Conservation (phyloP, 2,113 vertebrate genomes). For the Euleptes europaea region DNA sequence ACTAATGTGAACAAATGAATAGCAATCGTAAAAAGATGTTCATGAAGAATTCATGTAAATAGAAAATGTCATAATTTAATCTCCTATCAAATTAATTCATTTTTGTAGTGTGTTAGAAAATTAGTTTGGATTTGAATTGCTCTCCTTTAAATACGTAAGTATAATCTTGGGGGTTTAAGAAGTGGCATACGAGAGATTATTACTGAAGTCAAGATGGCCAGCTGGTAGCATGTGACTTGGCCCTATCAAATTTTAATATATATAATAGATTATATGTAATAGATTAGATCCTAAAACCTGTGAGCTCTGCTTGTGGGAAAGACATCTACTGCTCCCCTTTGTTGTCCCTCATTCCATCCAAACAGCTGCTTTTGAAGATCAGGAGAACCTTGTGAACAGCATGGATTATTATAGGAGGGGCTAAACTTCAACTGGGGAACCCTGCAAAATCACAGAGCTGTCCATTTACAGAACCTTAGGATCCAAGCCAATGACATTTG, state of each 20-base stretch:
- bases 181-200: background rate
- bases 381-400: background rate
- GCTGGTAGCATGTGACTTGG: background rate
- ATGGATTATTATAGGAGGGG: background rate
- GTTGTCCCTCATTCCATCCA: too few relatives aligned
- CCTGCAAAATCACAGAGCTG: too few relatives aligned
- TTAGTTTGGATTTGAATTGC: background rate
- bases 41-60: background rate
- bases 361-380: too few relatives aligned
- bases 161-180: background rate
- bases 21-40: background rate
- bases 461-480: too few relatives aligned
- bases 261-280: too few relatives aligned
- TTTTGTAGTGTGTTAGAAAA: background rate
- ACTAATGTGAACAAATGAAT: background rate
- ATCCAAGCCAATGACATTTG: too few relatives aligned
- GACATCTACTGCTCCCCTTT: too few relatives aligned
- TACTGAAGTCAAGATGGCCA: background rate
- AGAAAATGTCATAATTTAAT: background rate
- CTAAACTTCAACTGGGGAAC: too few relatives aligned
- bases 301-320: too few relatives aligned
- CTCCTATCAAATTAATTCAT: background rate
- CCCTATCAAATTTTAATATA: background rate
- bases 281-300: too few relatives aligned
- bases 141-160: background rate